phyloP scores from a whole-genome alignment of 2,888 invertebrate species.

The Panopea generosa region DNA sequence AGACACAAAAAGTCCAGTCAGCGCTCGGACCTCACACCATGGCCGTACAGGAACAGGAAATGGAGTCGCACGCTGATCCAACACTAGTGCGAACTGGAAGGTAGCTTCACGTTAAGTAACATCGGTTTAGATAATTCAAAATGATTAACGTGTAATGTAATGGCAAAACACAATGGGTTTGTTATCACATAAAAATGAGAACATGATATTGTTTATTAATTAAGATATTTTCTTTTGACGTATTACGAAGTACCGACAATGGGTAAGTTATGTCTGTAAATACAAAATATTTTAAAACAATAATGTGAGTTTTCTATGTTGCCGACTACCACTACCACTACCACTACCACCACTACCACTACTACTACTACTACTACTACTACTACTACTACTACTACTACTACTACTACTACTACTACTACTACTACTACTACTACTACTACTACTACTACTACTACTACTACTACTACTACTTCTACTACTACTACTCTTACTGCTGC shows the following conservation, averaged over 20 bases:
- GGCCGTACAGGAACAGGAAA: constrained; percentile 91
- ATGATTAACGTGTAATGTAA: too few relatives aligned
- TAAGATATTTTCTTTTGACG: too few relatives aligned
- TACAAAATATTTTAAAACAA: too few relatives aligned
- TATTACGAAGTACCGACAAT: too few relatives aligned
- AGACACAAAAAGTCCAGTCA: constrained; percentile 45
- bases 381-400: constrained; percentile 46
- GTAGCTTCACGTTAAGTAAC: constrained; percentile 75
- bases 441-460: constrained; percentile 37
- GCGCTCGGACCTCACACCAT: constrained; percentile 67
- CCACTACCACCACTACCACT: constrained; percentile 12
- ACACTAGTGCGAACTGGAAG: constrained; percentile 91
- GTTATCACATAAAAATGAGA: too few relatives aligned
- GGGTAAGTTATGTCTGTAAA: too few relatives aligned
- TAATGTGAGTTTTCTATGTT: too few relatives aligned
- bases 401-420: constrained; percentile 56
- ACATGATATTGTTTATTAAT: too few relatives aligned
- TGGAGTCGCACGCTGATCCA: constrained; percentile 92
- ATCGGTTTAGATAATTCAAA: too few relatives aligned
- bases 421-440: constrained; percentile 58
- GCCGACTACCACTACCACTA: constrained; percentile 8
- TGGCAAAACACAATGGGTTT: too few relatives aligned
- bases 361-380: constrained; percentile 17
- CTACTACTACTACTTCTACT: constrained; percentile 16
- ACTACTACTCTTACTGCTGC: too few relatives aligned